phyloP scores from a whole-genome alignment of 53 echinoderm and acorn worm genomes.

The Holothuria leucospilota region DNA sequence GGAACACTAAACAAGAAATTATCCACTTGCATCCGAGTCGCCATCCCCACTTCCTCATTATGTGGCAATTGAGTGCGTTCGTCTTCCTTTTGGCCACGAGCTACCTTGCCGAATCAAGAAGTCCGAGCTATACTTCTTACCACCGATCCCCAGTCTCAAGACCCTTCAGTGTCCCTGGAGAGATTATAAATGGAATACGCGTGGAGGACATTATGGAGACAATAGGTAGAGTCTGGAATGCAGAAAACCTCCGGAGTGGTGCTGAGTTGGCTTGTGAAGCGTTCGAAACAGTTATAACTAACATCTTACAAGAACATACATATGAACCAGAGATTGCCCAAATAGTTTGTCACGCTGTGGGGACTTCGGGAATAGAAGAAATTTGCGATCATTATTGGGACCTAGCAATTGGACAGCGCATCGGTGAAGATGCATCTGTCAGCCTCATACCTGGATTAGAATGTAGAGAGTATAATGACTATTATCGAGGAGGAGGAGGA shows the following conservation, averaged over 20 bases:
- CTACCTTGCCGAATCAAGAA: too few relatives aligned
- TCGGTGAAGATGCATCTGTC: not conserved
- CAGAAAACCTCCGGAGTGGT: not conserved
- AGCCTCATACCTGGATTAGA: not conserved
- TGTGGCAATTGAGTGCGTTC: too few relatives aligned
- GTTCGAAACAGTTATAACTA: not conserved
- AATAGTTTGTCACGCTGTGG: not conserved
- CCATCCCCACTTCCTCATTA: too few relatives aligned
- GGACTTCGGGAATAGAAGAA: not conserved
- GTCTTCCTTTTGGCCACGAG: too few relatives aligned
- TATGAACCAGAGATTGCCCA: not conserved
- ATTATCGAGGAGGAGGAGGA: not conserved
- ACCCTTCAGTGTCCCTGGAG: constrained; percentile 19
- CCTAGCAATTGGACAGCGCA: not conserved
- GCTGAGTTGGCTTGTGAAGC: not conserved
- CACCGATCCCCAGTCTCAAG: too few relatives aligned
- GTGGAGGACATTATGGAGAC: constrained; percentile 1
- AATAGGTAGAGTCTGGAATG: constrained; percentile 4
- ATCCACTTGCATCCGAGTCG: too few relatives aligned
- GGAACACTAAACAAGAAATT: too few relatives aligned
- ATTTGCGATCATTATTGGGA: not conserved
- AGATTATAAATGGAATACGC: not conserved
- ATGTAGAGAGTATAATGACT: not conserved
- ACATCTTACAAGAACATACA: not conserved
- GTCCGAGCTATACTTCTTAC: too few relatives aligned